Percentiles rank a stretch among this genome's conserved stretches.
phyloP scores from a whole-genome alignment of 2,113 vertebrate genomes.

The Misgurnus anguillicaudatus region DNA sequence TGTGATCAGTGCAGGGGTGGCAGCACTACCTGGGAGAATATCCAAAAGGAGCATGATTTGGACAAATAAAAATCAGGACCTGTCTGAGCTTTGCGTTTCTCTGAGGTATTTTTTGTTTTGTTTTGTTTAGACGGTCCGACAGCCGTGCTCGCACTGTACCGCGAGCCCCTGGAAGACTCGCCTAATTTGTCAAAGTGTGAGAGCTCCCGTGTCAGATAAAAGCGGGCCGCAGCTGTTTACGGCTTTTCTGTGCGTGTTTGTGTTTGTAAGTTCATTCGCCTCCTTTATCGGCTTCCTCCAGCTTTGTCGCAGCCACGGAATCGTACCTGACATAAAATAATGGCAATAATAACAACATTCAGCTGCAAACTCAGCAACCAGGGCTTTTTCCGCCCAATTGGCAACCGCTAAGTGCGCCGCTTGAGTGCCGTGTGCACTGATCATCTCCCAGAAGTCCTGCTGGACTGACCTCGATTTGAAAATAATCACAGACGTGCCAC shows the following conservation, averaged over 20 bases:
- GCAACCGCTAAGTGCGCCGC: conserved; percentile 2
- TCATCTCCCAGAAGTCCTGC: conserved; percentile 14
- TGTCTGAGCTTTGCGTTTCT: background rate
- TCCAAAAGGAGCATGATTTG: background rate
- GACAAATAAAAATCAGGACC: background rate
- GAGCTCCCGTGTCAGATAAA: conserved; percentile 38
- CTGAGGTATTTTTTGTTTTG: background rate
- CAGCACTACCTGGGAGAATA: conserved; percentile 2
- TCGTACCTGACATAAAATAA: conserved; percentile 30
- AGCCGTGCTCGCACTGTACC: conserved; percentile 8
- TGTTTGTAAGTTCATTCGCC: background rate
- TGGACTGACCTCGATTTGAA: conserved; percentile 35
- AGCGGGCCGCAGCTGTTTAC: conserved; percentile 11
- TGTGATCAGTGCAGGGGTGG: conserved; percentile 31
- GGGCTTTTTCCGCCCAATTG: conserved; percentile 18
- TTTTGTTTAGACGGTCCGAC: conserved; percentile 26
- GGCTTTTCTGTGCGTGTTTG: conserved; percentile 16
- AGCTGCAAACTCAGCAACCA: conserved; percentile 38
- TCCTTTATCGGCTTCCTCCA: conserved; percentile 7
- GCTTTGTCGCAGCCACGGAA: conserved; percentile 21
- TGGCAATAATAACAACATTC: conserved; percentile 22
- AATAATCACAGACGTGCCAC: conserved; percentile 35
- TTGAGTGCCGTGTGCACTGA: conserved; percentile 27
- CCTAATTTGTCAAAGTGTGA: conserved; percentile 49
- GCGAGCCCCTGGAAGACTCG: conserved; percentile 20